These are phyloP conservation scores for Tetranychus cinnabarinus DNA, from an alignment of 1,140 invertebrate species.

Conservation along the genomic window DNA sequence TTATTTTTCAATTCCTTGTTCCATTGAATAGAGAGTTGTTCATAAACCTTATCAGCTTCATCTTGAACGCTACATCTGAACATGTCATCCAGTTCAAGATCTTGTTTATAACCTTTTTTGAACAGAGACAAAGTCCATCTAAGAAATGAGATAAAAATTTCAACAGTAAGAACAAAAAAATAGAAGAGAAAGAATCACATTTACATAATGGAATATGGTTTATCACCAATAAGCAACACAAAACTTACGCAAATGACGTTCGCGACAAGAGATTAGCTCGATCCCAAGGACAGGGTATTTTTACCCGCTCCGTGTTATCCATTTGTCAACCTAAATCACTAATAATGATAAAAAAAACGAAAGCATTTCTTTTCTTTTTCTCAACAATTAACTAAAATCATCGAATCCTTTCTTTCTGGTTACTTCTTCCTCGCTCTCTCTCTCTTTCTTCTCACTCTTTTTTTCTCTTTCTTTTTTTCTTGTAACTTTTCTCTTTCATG, in stretches of 20 bases:
- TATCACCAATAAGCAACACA: background rate
- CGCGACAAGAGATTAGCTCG: background rate
- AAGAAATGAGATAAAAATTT: background rate
- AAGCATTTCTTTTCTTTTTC: too few species aligned
- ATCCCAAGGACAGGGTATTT: conserved; percentile 5
- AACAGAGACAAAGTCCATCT: background rate
- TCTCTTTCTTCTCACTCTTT: too few species aligned
- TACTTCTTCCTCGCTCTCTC: too few species aligned
- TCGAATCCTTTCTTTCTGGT: background rate
- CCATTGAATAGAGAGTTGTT: conserved; percentile 6
- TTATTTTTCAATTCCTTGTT: conserved; percentile 10
- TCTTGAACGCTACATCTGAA: background rate
- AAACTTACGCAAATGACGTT: conserved; percentile 4
- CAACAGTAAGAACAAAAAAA: background rate
- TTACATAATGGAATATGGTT: background rate
- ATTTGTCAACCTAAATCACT: background rate
- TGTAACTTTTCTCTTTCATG: too few species aligned
- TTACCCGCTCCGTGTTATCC: background rate
- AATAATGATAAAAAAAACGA: too few species aligned
- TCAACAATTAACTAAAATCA: background rate
- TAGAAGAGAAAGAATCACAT: background rate
- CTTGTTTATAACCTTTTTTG: background rate
- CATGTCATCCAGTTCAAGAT: background rate
- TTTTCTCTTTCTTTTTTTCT: too few species aligned
- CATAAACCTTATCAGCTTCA: background rate